phyloP scores from a whole-genome alignment of 2,888 invertebrate genomes.

The Aphodius granarius region DNA sequence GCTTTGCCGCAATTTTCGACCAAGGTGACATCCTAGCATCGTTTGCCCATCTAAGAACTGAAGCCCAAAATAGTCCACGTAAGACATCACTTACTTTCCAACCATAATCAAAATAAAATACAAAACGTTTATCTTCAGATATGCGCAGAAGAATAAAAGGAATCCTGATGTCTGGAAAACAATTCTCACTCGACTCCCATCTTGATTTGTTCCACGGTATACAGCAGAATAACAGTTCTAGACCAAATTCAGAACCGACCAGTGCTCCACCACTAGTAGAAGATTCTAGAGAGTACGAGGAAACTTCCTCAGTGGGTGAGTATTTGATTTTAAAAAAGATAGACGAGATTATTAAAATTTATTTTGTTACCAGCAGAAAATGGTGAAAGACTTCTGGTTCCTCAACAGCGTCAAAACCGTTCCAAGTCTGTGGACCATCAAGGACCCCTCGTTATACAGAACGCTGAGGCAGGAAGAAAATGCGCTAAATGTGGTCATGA shows the following conservation, averaged over 20 bases:
- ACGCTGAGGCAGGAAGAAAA: constrained; percentile 29
- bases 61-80: constrained; percentile 79
- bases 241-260: constrained; percentile 38
- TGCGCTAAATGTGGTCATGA: constrained; percentile 51
- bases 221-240: constrained; percentile 54
- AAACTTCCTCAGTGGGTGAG: constrained; percentile 17
- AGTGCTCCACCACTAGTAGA: constrained; percentile 43
- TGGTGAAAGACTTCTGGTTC: constrained; percentile 37
- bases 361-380: background rate
- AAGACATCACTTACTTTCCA: constrained; percentile 40
- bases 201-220: constrained; percentile 85
- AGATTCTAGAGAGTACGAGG: constrained; percentile 45
- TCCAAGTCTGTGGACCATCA: constrained; percentile 63
- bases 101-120: background rate
- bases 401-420: constrained; percentile 55
- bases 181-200: constrained; percentile 87
- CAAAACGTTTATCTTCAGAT: constrained; percentile 55
- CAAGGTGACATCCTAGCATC: constrained; percentile 72
- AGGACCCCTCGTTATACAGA: constrained; percentile 32
- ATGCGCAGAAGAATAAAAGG: constrained; percentile 85
- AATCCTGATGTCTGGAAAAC: constrained; percentile 87
- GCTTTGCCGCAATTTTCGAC: constrained; percentile 89
- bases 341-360: too few relatives aligned
- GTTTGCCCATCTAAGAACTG: constrained; percentile 69
- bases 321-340: background rate